Conservation (phyloP, 1,140 invertebrate genomes). For the Leptinotarsa defecta region DNA sequence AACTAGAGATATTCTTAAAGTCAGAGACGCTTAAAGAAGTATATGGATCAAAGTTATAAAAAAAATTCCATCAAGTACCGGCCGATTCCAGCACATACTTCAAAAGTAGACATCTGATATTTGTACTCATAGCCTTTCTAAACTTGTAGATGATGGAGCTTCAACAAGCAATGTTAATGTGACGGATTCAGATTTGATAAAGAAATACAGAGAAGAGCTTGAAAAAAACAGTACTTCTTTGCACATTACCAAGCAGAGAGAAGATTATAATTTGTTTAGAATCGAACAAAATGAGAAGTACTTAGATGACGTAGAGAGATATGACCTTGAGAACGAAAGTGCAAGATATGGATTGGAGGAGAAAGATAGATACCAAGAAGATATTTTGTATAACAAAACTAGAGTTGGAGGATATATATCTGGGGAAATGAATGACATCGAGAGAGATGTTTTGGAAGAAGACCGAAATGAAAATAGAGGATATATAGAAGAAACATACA, state of each 20-base stretch:
- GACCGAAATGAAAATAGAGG: background rate
- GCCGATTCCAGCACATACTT: background rate
- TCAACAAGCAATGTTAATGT: background rate
- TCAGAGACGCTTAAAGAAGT: no score
- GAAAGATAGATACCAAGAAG: background rate
- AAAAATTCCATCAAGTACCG: no score
- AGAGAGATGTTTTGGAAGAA: background rate
- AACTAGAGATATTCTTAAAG: no score
- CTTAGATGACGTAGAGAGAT: background rate
- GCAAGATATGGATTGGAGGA: constrained; percentile 4
- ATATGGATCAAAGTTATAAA: no score
- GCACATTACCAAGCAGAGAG: constrained; percentile 29
- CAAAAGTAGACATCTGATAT: background rate
- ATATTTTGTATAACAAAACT: no score
- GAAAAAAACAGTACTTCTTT: background rate
- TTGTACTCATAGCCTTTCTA: background rate
- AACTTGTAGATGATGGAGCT: background rate
- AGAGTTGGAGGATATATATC: no score
- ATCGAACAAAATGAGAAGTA: constrained; percentile 8
- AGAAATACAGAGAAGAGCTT: constrained; percentile 7
- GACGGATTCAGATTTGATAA: background rate
- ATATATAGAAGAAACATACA: background rate
- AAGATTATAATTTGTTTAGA: constrained; percentile 32
- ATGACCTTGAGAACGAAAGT: background rate
- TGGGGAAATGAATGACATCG: no score